Conservation (phyloP, 2,113 vertebrate genomes). For the Ptilonorhynchus violaceus region DNA sequence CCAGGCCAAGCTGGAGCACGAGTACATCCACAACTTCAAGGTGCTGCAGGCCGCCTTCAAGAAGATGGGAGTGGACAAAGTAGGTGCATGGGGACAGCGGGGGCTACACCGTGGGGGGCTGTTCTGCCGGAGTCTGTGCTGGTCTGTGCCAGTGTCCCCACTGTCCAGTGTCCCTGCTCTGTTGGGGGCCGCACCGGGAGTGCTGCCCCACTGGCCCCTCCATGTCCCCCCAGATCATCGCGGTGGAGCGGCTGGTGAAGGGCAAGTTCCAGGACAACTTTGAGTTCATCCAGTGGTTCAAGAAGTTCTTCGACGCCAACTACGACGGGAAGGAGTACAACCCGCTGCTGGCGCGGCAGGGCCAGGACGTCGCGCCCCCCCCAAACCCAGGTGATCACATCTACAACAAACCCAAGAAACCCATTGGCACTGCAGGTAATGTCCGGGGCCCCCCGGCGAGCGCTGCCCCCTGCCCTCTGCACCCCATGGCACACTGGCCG, state of each 20-base stretch:
- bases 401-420: conserved; percentile 97
- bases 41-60: conserved; percentile 96
- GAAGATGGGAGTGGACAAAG: conserved; percentile 96
- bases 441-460: conserved; percentile 57
- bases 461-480: conserved; percentile 22
- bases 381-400: conserved; percentile 98
- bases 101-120: background rate
- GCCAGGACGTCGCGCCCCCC: conserved; percentile 87
- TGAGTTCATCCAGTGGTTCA: conserved; percentile 99
- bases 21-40: conserved; percentile 98
- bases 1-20: conserved; percentile 96
- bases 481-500: background rate
- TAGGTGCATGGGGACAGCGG: conserved; percentile 53
- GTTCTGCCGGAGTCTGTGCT: fast-evolving
- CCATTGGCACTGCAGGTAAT: conserved; percentile 90
- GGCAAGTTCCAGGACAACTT: conserved; percentile 99
- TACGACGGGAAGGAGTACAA: conserved; percentile 98
- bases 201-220: background rate
- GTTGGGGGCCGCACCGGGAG: fast-evolving
- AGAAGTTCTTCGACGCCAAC: conserved; percentile 99
- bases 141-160: background rate
- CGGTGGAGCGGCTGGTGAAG: conserved; percentile 95
- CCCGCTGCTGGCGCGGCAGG: conserved; percentile 92
- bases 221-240: conserved; percentile 84
- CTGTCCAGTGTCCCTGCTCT: background rate